Evolutionary conservation across 2,888 invertebrate species (phyloP), one percentile per base, ranked within the genome.

Genomic region (Acronicta aceris): DNA sequence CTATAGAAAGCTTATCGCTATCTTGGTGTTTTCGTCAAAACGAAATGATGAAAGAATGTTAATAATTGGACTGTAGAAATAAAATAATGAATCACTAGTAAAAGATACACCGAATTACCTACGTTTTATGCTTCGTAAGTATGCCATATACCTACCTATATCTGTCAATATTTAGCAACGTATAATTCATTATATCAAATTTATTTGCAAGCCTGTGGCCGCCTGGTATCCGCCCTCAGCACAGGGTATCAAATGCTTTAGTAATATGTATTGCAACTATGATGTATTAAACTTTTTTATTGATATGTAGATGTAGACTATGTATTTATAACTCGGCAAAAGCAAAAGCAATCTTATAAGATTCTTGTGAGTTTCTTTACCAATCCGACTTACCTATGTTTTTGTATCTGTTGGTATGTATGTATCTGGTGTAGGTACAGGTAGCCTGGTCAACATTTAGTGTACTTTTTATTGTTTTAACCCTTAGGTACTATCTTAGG

Each of bases 81-180:
- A 56, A 49, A 74, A 78, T 79, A 73, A 2, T 30, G 9, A 10
- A 12, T 33, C 57, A 52, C 59, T 65, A 67, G 54, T 81, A 65
- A 71, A 59, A 66, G 63, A 70, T 65, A 59, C 63, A 54, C 48
- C 63, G 40, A 36, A 15, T 70, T 69, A 60, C 63, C 78, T 66
- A 71, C 79, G 76, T 82, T 88, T 77, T 85, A 84, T 85, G 85
- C 78, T 85, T 86, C 85, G 89, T 89, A 78, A 86, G 89, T 89
- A 75, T 38, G 1, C 36, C 38, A 89, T 89, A 75, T n/a, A 1
- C 13, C 38, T 45, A 59, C 10, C 0, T 65, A 16, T 60, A 61
- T 42, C 48, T 73, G 67, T 69, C 60, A 76, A 57, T 74, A 67
- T 52, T 46, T 54, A 55, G 66, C 40, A 59, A 64, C 2, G 65